A percentile compares a stretch with the other conserved stretches of the same genome.
These are phyloP conservation scores for Bradysia coprophila DNA, from an alignment of 1,140 invertebrate genomes.

Conservation along the genomic window DNA sequence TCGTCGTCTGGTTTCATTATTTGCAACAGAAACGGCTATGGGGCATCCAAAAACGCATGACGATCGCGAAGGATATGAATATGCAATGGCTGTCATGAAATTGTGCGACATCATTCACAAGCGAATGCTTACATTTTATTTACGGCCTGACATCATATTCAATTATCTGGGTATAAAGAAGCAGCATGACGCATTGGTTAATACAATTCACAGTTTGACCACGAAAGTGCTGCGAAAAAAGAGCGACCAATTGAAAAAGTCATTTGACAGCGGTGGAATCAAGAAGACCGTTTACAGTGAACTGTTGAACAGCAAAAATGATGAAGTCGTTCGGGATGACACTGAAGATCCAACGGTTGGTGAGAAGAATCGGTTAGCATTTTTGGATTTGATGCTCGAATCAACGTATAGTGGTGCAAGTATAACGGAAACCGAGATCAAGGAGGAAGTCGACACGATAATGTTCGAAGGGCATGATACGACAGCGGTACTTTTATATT, in stretches of 20 bases:
- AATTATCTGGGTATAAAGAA: slow-evolving; percentile 34
- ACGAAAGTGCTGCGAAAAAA: slow-evolving; percentile 30
- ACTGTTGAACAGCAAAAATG: neutral
- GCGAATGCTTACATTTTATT: slow-evolving; percentile 37
- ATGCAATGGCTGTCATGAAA: slow-evolving; percentile 54
- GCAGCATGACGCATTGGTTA: slow-evolving; percentile 35
- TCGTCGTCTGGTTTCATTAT: too few species aligned
- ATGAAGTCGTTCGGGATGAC: neutral
- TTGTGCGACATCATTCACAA: slow-evolving; percentile 54
- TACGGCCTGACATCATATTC: slow-evolving; percentile 38
- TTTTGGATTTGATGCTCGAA: slow-evolving; percentile 71
- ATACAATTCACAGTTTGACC: slow-evolving; percentile 41
- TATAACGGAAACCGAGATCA: slow-evolving; percentile 59
- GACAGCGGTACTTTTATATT: too few species aligned
- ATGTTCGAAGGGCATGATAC: neutral
- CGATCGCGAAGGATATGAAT: slow-evolving; percentile 41
- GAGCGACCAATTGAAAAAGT: neutral
- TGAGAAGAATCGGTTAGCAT: slow-evolving; percentile 58
- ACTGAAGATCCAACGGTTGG: slow-evolving; percentile 24
- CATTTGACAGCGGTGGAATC: neutral
- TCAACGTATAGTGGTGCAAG: slow-evolving; percentile 31
- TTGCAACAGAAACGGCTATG: slow-evolving; percentile 44
- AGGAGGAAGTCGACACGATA: slow-evolving; percentile 72
- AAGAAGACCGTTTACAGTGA: neutral
- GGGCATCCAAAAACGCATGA: slow-evolving; percentile 41